Evolutionary conservation across 2,113 vertebrate genomes (phyloP).

Genomic region (Mohoua ochrocephala): DNA sequence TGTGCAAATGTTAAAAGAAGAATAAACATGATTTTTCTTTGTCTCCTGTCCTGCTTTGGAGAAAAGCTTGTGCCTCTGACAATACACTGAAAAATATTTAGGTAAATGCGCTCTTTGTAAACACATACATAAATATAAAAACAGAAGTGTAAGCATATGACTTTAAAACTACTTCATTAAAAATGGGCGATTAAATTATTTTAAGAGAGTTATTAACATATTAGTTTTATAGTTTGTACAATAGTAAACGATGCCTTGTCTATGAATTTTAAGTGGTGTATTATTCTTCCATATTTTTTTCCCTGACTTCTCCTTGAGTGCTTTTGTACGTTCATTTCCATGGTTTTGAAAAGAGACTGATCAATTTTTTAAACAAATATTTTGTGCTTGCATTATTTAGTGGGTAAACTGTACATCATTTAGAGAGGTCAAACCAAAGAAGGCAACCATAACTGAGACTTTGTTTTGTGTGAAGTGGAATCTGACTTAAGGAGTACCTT

Average conservation of each 20-base stretch:
- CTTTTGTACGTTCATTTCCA: background rate
- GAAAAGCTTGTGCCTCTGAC: background rate
- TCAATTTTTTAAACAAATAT: background rate
- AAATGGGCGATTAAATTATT: background rate
- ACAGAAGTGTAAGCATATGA: background rate
- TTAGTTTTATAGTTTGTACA: background rate
- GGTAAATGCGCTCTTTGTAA: background rate
- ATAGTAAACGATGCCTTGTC: background rate
- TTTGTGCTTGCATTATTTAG: background rate
- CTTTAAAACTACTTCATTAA: background rate
- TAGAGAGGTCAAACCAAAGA: background rate
- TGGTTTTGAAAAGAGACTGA: background rate
- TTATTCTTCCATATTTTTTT: background rate
- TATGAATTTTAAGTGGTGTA: background rate
- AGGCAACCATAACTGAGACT: background rate
- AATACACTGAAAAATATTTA: background rate
- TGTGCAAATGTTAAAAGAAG: background rate
- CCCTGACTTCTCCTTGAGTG: background rate
- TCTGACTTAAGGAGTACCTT: background rate
- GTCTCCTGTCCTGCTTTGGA: background rate
- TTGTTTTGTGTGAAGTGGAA: background rate
- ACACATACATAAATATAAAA: background rate
- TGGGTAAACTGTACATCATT: background rate
- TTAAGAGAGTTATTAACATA: background rate
- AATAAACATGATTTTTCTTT: background rate